Base-by-base conservation (phyloP, 2,113 vertebrate genomes). In the Ciconia boyciana region DNA sequence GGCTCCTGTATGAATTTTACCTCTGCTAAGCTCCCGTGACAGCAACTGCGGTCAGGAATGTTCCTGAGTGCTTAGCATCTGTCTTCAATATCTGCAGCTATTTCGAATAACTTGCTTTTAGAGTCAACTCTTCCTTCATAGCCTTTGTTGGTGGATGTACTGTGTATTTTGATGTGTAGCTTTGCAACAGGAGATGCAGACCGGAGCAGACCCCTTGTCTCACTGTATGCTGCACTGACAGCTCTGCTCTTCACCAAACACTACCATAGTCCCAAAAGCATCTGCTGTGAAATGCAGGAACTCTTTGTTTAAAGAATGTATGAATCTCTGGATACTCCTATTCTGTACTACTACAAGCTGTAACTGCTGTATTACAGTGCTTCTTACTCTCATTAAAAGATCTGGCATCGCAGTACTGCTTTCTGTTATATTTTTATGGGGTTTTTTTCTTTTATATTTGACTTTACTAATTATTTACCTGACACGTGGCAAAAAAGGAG, bases 311-410 rank as follows among this genome's bases (percentile, higher is more conserved):
- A 54, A 3, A 3, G 46, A 8, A 15, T 16, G 34, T 13, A 5
- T 36, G 55, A 89, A 41, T 21, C 57, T 49, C 48, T 60, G 55
- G n/a, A 43, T 83, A 3, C 11, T 74, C 65, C 60, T 61, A 2
- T 6, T 62, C 58, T 92, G 34, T 69, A 4, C 58, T 65, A 3
- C 79, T 36, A 2, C 61, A 4, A 61, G 7, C 29, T 91, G 65
- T 93, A 94, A 64, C 51, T 87, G 6, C 82, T 81, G 20, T 64
- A 10, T 46, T 46, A 36, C 58, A 21, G 7, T 11, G 18, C 58
- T 70, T 58, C 91, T 83, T 9, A 4, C 6, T 46, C 32, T 78
- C 65, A 97, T 92, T 97, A 97, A 97, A 97, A 94, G 29, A 26
- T 36, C 78, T 88, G 55, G 94, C 95, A 96, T 94, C 29, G 0